Conservation (phyloP, 2,888 invertebrate genomes). For the Incurvaria masculella region DNA sequence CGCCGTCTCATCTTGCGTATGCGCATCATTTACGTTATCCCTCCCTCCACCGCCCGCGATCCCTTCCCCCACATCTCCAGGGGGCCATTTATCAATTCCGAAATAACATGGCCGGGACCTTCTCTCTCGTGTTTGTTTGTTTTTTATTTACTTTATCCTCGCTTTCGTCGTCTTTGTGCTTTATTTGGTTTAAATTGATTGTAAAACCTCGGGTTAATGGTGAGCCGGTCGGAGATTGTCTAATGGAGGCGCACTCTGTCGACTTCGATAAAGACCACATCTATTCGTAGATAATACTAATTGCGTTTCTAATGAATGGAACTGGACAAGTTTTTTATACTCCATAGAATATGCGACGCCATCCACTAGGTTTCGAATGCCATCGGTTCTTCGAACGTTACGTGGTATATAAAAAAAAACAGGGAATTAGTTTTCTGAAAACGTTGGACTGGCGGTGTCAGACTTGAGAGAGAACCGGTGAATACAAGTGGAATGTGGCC, state of each 20-base stretch:
- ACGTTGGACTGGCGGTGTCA: too few relatives aligned
- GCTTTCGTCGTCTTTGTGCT: slow-evolving; percentile 34
- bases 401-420: too few relatives aligned
- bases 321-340: too few relatives aligned
- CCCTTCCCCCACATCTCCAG: slow-evolving; percentile 40
- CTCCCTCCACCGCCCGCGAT: slow-evolving; percentile 38
- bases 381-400: too few relatives aligned
- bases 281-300: slow-evolving; percentile 45
- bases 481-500: not conserved
- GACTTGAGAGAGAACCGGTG: too few relatives aligned
- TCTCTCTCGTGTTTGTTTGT: slow-evolving; percentile 48
- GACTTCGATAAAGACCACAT: slow-evolving; percentile 28
- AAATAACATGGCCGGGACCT: slow-evolving; percentile 52
- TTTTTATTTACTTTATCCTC: slow-evolving; percentile 52
- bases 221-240: slow-evolving; percentile 27
- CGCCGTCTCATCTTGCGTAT: slow-evolving; percentile 22
- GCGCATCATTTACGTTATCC: slow-evolving; percentile 41
- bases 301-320: slow-evolving; percentile 16
- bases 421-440: too few relatives aligned
- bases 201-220: slow-evolving; percentile 45
- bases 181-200: slow-evolving; percentile 50
- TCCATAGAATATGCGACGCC: too few relatives aligned
- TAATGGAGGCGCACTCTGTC: not conserved
- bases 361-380: too few relatives aligned
- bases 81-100: slow-evolving; percentile 55